phyloP scores from a whole-genome alignment of 2,113 vertebrate species.

The Tonatia bakeri region DNA sequence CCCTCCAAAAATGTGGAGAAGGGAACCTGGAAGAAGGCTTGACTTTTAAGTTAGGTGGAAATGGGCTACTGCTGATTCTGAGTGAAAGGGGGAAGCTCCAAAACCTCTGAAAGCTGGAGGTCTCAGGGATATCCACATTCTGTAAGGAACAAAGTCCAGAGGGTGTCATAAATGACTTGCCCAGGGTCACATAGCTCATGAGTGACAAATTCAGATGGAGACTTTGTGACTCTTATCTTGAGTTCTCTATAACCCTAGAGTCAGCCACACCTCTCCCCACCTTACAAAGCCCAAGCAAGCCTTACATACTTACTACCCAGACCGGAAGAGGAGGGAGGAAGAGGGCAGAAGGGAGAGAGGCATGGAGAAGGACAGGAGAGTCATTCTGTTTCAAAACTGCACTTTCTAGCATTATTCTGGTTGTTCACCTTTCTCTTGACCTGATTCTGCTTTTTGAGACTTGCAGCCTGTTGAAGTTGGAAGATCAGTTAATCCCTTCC shows the following conservation, averaged over 20 bases:
- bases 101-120: not conserved
- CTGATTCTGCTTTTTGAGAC: not conserved
- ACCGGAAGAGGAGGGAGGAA: not conserved
- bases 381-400: not conserved
- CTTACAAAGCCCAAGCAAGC: not conserved
- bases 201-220: not conserved
- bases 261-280: not conserved
- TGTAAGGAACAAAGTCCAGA: not conserved
- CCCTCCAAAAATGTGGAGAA: not conserved
- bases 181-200: not conserved
- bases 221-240: not conserved
- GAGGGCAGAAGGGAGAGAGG: too few species aligned
- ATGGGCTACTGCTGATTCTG: not conserved
- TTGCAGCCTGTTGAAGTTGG: not conserved
- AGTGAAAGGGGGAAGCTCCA: not conserved
- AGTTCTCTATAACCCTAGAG: too few species aligned
- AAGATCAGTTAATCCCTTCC: not conserved
- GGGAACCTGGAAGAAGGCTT: not conserved
- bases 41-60: too few species aligned
- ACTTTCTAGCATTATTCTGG: not conserved
- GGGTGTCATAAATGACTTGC: not conserved
- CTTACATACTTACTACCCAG: not conserved
- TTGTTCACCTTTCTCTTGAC: not conserved
- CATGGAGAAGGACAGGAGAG: fast-evolving
- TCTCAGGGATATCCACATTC: not conserved